Base-by-base conservation (phyloP, 2,888 invertebrate species). In the Protophormia terraenovae region DNA sequence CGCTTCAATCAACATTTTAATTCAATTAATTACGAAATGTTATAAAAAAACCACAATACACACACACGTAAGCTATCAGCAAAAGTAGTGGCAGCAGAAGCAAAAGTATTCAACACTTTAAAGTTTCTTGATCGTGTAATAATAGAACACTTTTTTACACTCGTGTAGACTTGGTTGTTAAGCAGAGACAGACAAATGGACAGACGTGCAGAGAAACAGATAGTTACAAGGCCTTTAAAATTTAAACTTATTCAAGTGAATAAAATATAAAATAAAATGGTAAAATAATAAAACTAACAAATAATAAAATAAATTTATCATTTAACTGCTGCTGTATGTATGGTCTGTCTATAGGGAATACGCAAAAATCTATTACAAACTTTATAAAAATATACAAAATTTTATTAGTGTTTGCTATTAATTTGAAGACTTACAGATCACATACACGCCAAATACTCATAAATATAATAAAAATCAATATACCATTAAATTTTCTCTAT, bases 1-100 rank as follows among this genome's bases (percentile, higher is more conserved):
- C 88, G 88, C 89, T 88, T 89, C 90, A 89, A 88, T 91, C 90
- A 89, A 89, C 90, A 89, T 87, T 87, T 90, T 89, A 89, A 90
- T 89, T 90, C 88, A 90, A 91, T 91, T 89, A 89, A 88, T 89
- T 89, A 88, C 86, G 86, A 86, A 88, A 88, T 86, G 87, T 82
- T 78, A 78, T 62, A n/a, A n/a, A n/a, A n/a, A n/a, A 55, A 72
- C 38, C 19, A 16, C 38, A 55, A 32, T 19, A 69, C 38, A 60
- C 12, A 41, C 19, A 22, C 29, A 72, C 22, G 47, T 41, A 38
- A 47, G 50, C 19, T 2, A 27, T 38, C n/a, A n/a, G 35, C 22
- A 38, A n/a, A 73, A 29, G 53, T 53, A n/a, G n/a, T 50, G 64
- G 32, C 55, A 41, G 50, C 45, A n/a, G n/a, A n/a, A n/a, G n/a